Percentiles rank a stretch among this genome's conserved stretches.
Evolutionary conservation across 2,797 vertebrate genomes (phyloP).

Genomic region (Scyliorhinus canicula): DNA sequence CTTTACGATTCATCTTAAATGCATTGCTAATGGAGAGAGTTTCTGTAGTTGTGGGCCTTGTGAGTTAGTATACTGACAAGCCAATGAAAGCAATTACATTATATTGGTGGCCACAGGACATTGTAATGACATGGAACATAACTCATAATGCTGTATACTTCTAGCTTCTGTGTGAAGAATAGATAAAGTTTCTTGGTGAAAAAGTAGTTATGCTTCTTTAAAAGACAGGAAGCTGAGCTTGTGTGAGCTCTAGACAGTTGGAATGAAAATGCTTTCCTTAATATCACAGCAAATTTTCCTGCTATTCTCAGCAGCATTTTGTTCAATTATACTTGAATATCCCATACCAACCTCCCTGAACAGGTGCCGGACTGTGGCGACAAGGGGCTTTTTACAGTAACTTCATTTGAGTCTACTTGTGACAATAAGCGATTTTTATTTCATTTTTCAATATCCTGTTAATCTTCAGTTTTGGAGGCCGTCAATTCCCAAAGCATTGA

Average conservation of each 20-base stretch:
- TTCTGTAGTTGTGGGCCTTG: neutral
- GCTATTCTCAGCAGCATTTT: neutral
- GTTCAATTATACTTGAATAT: neutral
- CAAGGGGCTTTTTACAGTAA: no score
- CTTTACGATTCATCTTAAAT: neutral
- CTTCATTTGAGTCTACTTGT: no score
- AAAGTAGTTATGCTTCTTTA: neutral
- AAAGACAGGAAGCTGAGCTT: neutral
- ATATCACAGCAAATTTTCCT: neutral
- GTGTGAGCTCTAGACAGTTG: neutral
- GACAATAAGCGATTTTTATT: no score
- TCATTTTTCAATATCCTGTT: no score
- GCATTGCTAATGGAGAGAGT: neutral
- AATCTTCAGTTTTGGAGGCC: neutral
- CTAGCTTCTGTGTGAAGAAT: neutral
- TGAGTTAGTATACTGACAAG: neutral
- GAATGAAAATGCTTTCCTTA: neutral
- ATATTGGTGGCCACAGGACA: neutral
- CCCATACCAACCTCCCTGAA: no score
- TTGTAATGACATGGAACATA: constrained; percentile 11
- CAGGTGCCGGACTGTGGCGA: no score
- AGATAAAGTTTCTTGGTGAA: constrained; percentile 6
- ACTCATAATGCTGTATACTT: neutral
- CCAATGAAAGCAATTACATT: constrained; percentile 2
- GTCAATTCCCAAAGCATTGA: neutral